Evolutionary conservation across 35 echinoderm and acorn worm species (phyloP), one percentile per base, ranked within the genome.

Genomic region (Hemicentrotus pulcherrimus): DNA sequence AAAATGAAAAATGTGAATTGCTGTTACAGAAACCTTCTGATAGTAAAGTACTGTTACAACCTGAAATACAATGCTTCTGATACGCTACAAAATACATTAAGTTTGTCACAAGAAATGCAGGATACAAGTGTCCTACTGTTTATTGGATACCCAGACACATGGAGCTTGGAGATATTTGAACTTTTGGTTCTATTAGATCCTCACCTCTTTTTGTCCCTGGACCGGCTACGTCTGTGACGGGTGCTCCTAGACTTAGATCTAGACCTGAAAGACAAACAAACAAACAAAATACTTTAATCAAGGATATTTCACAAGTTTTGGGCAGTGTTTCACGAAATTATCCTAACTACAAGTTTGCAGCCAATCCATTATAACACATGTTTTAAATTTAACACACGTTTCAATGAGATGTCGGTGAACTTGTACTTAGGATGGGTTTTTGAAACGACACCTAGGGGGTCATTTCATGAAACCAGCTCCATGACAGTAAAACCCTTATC

Each of bases 181-280:
- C 18, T 45, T 1, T 47, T 24, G 61, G 91, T 78, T 78, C 5
- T 78, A 22, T 28, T 6, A 78, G 28, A 78, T 28, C 7, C 95
- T 96, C 48, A 96, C 96, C 96, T 96, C 88, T 94, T 59, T 18
- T 94, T 86, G 22, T 94, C 94, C 88, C 60, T 91, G 31, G 96
- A 96, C 24, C 94, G 61, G 31, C 94, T 94, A 13, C 86, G 58
- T 78, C 94, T 88, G 33, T 91, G 86, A 47, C 92, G 97, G 31
- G 70, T 48, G 31, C 94, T 95, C 94, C 92, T 94, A 30, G 97
- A 98, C 31, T 59, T 46, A 47, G 96, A 97, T 9, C 96, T 88
- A 18, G 94, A 95, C 59, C 95, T 98, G 47, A 24, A 16, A 48
- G 35, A 70, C 16, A 61, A n/a, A 13, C 9, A 85, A 92, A 91